phyloP scores from a whole-genome alignment of 2,797 vertebrate species.

The Myotis pilosus region DNA sequence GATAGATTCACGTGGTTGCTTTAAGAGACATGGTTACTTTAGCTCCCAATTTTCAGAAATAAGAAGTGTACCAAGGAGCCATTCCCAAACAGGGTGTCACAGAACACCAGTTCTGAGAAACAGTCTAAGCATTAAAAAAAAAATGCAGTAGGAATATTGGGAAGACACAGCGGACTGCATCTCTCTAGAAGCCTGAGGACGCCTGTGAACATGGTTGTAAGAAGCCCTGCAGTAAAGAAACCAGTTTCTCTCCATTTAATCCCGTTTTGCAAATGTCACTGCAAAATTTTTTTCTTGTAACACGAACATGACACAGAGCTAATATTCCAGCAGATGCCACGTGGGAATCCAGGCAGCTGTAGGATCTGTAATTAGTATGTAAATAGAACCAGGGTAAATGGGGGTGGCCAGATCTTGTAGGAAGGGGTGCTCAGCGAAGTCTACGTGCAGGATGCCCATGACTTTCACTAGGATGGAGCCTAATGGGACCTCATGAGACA shows the following conservation, averaged over 20 bases:
- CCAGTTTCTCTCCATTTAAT: background rate
- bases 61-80: no score
- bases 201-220: background rate
- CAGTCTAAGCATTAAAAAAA: no score
- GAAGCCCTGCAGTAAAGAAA: background rate
- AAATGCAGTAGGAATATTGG: no score
- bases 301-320: background rate
- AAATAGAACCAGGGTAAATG: no score
- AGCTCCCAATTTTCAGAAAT: no score
- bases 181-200: no score
- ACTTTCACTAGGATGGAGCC: background rate
- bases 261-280: background rate
- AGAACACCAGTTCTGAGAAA: no score
- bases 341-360: background rate
- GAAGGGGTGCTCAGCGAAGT: background rate
- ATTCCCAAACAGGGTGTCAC: no score
- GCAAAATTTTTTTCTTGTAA: background rate
- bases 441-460: background rate
- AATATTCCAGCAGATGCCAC: background rate
- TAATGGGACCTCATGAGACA: background rate
- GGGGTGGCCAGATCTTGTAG: background rate
- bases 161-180: no score
- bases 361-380: no score
- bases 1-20: no score
- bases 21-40: no score